Evolutionary conservation across 2,888 invertebrate genomes (phyloP).

Genomic region (Entomobrya multifasciata): DNA sequence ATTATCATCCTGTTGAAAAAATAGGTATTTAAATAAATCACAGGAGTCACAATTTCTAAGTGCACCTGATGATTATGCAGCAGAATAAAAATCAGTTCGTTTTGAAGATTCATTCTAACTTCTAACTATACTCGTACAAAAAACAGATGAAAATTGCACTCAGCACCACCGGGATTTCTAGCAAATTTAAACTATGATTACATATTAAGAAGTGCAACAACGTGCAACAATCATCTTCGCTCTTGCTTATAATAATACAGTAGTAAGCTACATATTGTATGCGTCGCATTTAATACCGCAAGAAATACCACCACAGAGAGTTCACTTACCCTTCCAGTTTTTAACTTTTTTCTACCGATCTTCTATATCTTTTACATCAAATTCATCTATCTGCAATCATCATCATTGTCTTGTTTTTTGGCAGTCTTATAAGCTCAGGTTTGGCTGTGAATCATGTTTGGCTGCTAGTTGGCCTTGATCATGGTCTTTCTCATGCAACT

Average conservation of each 20-base stretch:
- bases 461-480: slow-evolving; percentile 69
- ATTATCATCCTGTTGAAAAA: too few relatives aligned
- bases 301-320: slow-evolving; percentile 48
- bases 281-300: slow-evolving; percentile 25
- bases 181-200: slow-evolving; percentile 53
- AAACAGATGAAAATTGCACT: slow-evolving; percentile 45
- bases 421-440: slow-evolving; percentile 32
- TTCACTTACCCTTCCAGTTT: slow-evolving; percentile 75
- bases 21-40: too few relatives aligned
- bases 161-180: slow-evolving; percentile 45
- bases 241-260: background rate
- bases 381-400: background rate
- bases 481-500: slow-evolving; percentile 54
- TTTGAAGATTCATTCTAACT: too few relatives aligned
- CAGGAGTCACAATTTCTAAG: too few relatives aligned
- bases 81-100: background rate
- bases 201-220: slow-evolving; percentile 36
- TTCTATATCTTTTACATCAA: slow-evolving; percentile 21
- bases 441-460: slow-evolving; percentile 24
- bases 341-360: slow-evolving; percentile 32
- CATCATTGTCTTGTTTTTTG: slow-evolving; percentile 6
- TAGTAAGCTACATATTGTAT: background rate
- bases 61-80: background rate
- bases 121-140: background rate
- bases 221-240: background rate